Percentiles rank a stretch among this genome's conserved stretches.
phyloP scores from a whole-genome alignment of 2,888 invertebrate species.

The Rapana venosa region DNA sequence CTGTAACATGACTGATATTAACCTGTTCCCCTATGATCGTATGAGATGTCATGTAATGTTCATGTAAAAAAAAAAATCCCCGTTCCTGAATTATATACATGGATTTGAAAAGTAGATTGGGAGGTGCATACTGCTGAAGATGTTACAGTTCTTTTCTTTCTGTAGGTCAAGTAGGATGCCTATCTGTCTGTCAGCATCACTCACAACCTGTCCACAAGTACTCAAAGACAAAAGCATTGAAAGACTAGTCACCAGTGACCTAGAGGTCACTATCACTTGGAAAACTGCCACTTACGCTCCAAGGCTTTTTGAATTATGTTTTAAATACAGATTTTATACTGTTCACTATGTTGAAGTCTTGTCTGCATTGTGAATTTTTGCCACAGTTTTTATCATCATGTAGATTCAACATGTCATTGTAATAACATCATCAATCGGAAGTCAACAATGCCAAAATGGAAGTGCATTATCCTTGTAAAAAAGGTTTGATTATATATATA shows the following conservation, averaged over 20 bases:
- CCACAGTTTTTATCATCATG: neutral
- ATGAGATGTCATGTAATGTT: no score
- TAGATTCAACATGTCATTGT: neutral
- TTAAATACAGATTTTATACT: neutral
- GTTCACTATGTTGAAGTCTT: neutral
- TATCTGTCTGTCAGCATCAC: neutral
- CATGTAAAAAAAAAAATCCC: no score
- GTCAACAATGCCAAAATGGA: no score
- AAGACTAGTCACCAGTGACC: neutral
- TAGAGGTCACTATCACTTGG: neutral
- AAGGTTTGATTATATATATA: no score
- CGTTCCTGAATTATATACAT: no score
- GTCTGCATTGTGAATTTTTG: no score
- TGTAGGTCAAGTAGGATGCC: neutral
- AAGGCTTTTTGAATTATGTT: neutral
- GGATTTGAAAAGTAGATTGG: no score
- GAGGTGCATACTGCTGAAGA: neutral
- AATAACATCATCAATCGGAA: no score
- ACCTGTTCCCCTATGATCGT: no score
- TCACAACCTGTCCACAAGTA: neutral
- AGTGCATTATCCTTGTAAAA: no score
- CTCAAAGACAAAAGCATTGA: neutral
- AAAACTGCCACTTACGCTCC: constrained; percentile 20
- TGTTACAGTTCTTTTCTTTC: neutral
- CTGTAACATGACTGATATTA: neutral